Evolutionary conservation across 2,113 vertebrate genomes (phyloP).

Genomic region (Ictalurus furcatus): DNA sequence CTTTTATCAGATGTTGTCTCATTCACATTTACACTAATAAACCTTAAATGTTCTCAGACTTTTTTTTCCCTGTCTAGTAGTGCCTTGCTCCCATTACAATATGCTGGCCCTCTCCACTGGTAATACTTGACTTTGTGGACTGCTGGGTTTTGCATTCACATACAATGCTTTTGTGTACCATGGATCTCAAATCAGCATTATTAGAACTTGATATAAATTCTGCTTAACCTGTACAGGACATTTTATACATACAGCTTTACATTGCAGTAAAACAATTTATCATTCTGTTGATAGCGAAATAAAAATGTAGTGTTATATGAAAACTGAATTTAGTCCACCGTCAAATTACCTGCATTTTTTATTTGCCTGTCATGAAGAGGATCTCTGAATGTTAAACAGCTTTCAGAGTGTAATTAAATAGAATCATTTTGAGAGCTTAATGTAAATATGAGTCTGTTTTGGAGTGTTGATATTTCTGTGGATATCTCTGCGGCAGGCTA

Average conservation of each 20-base stretch:
- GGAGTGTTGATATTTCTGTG: constrained; percentile 12
- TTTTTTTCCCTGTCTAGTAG: too few relatives aligned
- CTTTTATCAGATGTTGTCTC: too few relatives aligned
- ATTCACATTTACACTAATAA: too few relatives aligned
- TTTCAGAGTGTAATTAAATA: not conserved
- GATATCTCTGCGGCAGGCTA: constrained; percentile 74
- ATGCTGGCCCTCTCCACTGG: too few relatives aligned
- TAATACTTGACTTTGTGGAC: too few relatives aligned
- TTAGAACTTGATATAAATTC: too few relatives aligned
- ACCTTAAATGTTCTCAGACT: too few relatives aligned
- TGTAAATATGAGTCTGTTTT: not conserved
- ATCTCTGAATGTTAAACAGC: not conserved
- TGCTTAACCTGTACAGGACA: not conserved
- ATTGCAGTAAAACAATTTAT: not conserved
- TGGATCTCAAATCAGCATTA: not conserved
- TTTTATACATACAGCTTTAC: not conserved
- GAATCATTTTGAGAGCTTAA: not conserved
- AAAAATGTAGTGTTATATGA: too few relatives aligned
- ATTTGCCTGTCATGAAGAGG: not conserved
- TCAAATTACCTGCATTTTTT: not conserved
- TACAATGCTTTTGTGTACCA: too few relatives aligned
- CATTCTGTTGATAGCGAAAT: not conserved
- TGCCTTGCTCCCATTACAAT: too few relatives aligned
- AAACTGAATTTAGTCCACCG: not conserved
- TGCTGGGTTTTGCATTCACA: too few relatives aligned